phyloP scores from a whole-genome alignment of 2,888 invertebrate genomes.

The Heliconius erato region DNA sequence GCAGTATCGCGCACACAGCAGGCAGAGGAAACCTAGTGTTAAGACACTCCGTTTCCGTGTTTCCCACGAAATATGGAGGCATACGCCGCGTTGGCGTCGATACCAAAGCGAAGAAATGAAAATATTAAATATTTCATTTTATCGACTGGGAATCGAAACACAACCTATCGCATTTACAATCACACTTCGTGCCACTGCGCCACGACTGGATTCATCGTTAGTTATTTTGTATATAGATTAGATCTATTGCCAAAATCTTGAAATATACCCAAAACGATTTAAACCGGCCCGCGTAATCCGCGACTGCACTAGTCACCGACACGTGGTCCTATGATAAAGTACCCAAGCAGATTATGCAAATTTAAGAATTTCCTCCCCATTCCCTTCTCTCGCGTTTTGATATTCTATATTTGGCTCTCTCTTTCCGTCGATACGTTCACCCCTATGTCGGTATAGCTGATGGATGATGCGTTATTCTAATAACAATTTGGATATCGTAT shows the following conservation, averaged over 20 bases:
- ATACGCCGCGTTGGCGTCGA: no score
- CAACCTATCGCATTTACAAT: no score
- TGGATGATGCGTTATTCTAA: constrained; percentile 86
- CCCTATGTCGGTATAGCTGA: constrained; percentile 80
- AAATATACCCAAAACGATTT: constrained; percentile 67
- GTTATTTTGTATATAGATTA: not conserved
- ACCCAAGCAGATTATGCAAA: constrained; percentile 85
- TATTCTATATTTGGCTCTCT: constrained; percentile 62
- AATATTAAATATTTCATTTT: no score
- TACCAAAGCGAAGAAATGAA: no score
- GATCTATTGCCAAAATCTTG: constrained; percentile 12
- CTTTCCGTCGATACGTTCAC: constrained; percentile 70
- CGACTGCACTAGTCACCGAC: constrained; percentile 85
- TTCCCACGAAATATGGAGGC: no score
- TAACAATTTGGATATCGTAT: constrained; percentile 84
- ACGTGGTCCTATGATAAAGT: constrained; percentile 86
- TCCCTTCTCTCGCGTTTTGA: constrained; percentile 62
- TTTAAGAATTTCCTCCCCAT: constrained; percentile 77
- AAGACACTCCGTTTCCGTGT: no score
- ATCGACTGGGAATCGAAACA: no score
- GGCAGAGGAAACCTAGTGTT: no score
- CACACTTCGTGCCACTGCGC: no score
- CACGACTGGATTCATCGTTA: no score
- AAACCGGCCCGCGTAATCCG: constrained; percentile 80
- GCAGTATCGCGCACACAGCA: no score